Evolutionary conservation across 1,140 invertebrate species (phyloP), one percentile per base, ranked within the genome.

Genomic region (Episyrphus balteatus): DNA sequence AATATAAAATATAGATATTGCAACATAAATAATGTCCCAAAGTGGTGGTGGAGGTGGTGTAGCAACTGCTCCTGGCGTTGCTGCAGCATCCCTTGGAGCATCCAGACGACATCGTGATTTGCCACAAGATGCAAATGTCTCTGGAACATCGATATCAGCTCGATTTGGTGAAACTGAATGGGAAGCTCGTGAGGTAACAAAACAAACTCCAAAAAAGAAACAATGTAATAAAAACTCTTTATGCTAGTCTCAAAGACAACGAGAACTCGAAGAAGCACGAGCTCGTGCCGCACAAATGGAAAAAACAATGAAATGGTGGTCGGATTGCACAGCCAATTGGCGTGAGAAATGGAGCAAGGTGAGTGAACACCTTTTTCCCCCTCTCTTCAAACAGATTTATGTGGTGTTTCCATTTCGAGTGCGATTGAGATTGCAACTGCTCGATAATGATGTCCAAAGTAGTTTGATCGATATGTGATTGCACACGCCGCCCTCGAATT

Each of bases 251-350:
- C 69, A 82, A 47, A 69, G 83, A 46, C 75, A 87, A 61, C 70
- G 87, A 49, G 92, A 96, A 65, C 68, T 96, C 47, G 88, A 94
- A 55, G 91, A 97, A 61, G 89, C 91, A 0, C 73, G 89, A 51
- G 88, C 90, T 1, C 69, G 92, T 47, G 90, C 90, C 5, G 83
- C 89, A 1, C 93, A 98, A 69, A 97, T 98, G 93, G 93, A 98
- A 66, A 98, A 98, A 71, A 98, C 94, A 0, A 97, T 98, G 91
- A 74, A 90, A 44, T 98, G 93, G 93, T 98, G 93, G 93, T 96
- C 92, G 0, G 75, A 76, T 50, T 78, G 76, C 53, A 77, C 76
- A 2, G 73, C 75, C n/a, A 76, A 76, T 53, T 78, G 76, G 65
- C 75, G 92, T 9, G 90, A 95, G 67, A 97, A 97, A 65, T 98